phyloP scores from a whole-genome alignment of 2,113 vertebrate species.

The Tenebrosternarchus preto region DNA sequence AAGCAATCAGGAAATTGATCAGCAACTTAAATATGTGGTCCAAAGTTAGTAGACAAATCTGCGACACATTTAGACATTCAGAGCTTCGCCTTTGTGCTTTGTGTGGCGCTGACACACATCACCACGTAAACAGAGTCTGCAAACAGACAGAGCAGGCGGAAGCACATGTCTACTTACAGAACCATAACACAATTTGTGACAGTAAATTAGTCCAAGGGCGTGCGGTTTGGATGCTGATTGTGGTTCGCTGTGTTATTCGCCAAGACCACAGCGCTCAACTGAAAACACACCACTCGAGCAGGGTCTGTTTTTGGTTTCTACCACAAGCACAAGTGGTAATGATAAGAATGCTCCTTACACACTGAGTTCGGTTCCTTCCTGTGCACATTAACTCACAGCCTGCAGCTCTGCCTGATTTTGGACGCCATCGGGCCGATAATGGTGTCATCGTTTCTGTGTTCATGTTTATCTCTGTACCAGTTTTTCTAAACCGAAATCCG shows the following conservation, averaged over 20 bases:
- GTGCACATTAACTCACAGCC: conserved; percentile 60
- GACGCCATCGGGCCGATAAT: not conserved
- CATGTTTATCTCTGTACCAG: conserved; percentile 63
- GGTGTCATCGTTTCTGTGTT: conserved; percentile 22
- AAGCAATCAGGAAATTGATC: not conserved
- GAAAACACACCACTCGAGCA: conserved; percentile 63
- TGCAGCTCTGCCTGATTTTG: conserved; percentile 63
- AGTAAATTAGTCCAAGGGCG: conserved; percentile 57
- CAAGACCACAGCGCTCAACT: conserved; percentile 60
- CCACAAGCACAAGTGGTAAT: conserved; percentile 66
- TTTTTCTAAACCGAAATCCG: conserved; percentile 36
- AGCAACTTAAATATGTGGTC: not conserved
- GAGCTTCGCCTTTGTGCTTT: not conserved
- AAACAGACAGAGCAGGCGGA: conserved; percentile 60
- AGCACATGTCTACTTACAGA: conserved; percentile 64
- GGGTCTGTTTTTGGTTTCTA: conserved; percentile 56
- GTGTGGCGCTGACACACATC: not conserved
- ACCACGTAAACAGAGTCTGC: not conserved
- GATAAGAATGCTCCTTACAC: conserved; percentile 68
- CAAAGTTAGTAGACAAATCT: not conserved
- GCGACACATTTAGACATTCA: not conserved
- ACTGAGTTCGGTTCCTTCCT: conserved; percentile 71
- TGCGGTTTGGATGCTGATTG: conserved; percentile 71
- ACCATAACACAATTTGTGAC: conserved; percentile 72
- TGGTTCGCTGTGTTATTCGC: conserved; percentile 72